phyloP scores from a whole-genome alignment of 2,797 vertebrate species.

The Enteromius argenteus region DNA sequence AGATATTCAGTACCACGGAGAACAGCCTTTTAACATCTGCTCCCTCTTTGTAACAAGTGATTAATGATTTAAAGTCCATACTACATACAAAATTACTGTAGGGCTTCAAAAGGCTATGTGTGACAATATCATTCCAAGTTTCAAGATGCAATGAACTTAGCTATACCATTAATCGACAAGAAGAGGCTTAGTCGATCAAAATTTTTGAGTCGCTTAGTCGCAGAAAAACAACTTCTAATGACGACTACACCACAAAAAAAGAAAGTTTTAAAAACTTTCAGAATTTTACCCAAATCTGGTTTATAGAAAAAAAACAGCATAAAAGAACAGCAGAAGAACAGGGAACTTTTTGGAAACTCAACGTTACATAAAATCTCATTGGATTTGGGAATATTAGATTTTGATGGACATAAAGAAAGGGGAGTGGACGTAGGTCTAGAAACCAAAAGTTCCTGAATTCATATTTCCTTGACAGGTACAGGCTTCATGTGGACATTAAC shows the following conservation, averaged over 20 bases:
- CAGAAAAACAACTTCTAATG: not conserved
- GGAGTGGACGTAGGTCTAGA: not conserved
- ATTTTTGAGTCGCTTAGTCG: too few relatives aligned
- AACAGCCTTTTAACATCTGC: not conserved
- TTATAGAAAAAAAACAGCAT: not conserved
- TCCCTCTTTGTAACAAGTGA: not conserved
- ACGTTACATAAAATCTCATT: not conserved
- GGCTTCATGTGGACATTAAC: constrained; percentile 32
- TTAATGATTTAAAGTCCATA: not conserved
- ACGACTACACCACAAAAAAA: not conserved
- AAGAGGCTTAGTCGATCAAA: too few relatives aligned
- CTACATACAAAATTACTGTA: not conserved
- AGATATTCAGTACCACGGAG: not conserved
- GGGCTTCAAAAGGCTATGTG: not conserved
- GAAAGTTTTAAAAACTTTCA: not conserved
- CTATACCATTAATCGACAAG: too few relatives aligned
- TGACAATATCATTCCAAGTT: not conserved
- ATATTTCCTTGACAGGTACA: not conserved
- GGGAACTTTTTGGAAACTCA: not conserved
- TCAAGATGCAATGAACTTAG: not conserved
- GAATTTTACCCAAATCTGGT: not conserved
- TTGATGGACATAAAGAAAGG: not conserved
- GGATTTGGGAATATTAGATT: not conserved
- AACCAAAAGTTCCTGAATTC: not conserved
- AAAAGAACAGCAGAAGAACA: not conserved